A percentile compares a stretch with the other conserved stretches of the same genome.
These are phyloP conservation scores for Microchirus variegatus DNA, from an alignment of 2,797 vertebrate genomes.

Conservation along the genomic window DNA sequence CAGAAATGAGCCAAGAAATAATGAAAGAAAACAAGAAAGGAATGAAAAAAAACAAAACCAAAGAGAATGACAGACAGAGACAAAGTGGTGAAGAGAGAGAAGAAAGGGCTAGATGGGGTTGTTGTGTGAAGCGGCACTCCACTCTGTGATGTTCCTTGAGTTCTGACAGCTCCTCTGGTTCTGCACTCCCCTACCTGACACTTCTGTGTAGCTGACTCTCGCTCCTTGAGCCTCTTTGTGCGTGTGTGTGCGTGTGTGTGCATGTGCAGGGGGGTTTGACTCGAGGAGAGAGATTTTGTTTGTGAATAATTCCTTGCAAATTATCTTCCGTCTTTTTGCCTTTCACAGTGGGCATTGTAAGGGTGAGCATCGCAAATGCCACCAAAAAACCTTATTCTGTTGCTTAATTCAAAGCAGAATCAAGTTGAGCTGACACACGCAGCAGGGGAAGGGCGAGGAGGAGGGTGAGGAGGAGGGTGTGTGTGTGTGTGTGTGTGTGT, in stretches of 20 bases:
- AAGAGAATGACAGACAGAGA: slow-evolving; percentile 27
- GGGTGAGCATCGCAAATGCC: slow-evolving; percentile 47
- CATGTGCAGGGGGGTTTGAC: slow-evolving; percentile 18
- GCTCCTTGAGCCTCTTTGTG: slow-evolving; percentile 32
- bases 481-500: slow-evolving; percentile 18
- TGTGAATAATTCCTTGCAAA: slow-evolving; percentile 43
- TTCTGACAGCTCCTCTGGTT: slow-evolving; percentile 70
- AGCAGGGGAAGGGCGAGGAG: slow-evolving; percentile 52
- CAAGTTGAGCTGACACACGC: slow-evolving; percentile 68
- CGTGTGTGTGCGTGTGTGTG: slow-evolving; percentile 15
- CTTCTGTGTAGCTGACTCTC: slow-evolving; percentile 57
- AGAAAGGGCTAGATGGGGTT: slow-evolving; percentile 52
- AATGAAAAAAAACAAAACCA: slow-evolving; percentile 2
- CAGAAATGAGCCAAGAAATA: slow-evolving; percentile 4
- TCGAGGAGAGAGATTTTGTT: slow-evolving; percentile 34
- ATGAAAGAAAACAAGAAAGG: slow-evolving; percentile 1
- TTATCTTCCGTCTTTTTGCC: slow-evolving; percentile 11
- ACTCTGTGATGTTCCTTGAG: slow-evolving; percentile 63
- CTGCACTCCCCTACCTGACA: slow-evolving; percentile 65
- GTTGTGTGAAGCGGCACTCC: slow-evolving; percentile 51
- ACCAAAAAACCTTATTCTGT: slow-evolving; percentile 66
- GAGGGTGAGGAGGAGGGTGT: slow-evolving; percentile 17
- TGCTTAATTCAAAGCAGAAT: slow-evolving; percentile 73
- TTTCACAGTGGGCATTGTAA: slow-evolving; percentile 7
- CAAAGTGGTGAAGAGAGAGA: slow-evolving; percentile 44